Base-by-base conservation (phyloP, 2,113 vertebrate genomes). In the Apaloderma vittatum region DNA sequence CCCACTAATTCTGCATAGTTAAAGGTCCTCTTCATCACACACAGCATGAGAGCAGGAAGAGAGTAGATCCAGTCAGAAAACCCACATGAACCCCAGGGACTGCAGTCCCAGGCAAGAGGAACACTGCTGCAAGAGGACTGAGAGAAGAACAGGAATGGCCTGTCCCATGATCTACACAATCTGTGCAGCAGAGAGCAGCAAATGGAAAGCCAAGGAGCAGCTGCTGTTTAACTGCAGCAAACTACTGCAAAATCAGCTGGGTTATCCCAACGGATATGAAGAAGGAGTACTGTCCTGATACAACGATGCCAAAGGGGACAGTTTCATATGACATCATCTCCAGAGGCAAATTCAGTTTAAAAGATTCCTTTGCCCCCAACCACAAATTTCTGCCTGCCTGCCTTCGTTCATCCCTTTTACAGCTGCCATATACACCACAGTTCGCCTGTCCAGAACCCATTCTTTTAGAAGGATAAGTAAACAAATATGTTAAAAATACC, bases 1-100 rank as follows among this genome's bases (percentile, higher is more conserved):
- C 21, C 37, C 66, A 49, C 6, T 32, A 68, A 30, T 30, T 81
- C 43, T 67, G 22, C 15, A 59, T 17, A 43, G 9, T 40, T 71
- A 62, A 55, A 77, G 7, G 4, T 72, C 58, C 4, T 85, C 17
- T 46, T 70, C 0, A 0, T 62, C 40, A 54, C 0, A 79, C 8
- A 11, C n/a, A 86, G 11, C 12, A 21, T 70, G 51, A 89, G n/a
- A 92, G 43, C 13, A 87, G 16, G 29, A 29, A 75, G 37, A 66
- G 45, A 59, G 37, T 8, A 86, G n/a, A 80, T 4, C 2, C 3
- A 63, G 12, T 20, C 2, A 1, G 9, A 58, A 63, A 80, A 65
- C 2, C 5, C 40, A 49, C 16, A 15, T 2, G 46, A 88, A 49
- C 27, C 8, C 23, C 48, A 55, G 20, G 7, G 6, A 77, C 20